Evolutionary conservation across 2,888 invertebrate genomes (phyloP).

Genomic region (Julus scandinavius): DNA sequence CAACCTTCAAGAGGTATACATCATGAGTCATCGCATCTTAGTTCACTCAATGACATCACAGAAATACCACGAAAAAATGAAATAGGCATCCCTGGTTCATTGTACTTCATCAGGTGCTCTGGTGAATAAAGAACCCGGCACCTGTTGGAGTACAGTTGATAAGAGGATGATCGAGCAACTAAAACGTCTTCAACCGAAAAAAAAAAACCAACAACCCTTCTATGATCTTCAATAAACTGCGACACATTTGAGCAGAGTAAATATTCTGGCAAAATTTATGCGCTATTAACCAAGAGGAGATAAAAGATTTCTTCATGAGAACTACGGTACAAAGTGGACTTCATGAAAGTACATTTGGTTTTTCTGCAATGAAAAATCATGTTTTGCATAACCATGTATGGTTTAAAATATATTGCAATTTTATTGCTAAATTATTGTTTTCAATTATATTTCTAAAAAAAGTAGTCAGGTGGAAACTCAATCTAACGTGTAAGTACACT

Average conservation of each 20-base stretch:
- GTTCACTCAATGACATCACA: not conserved
- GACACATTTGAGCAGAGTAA: no score
- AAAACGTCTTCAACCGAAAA: not conserved
- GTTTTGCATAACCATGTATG: no score
- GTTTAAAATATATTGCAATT: not conserved
- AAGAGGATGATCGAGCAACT: conserved; percentile 6
- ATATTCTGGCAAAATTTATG: not conserved
- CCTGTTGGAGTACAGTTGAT: conserved; percentile 98
- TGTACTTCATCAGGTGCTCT: conserved; percentile 99
- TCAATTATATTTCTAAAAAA: no score
- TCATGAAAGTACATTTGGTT: not conserved
- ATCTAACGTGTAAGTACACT: no score
- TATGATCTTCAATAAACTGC: not conserved
- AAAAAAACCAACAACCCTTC: not conserved
- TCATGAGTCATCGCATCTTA: not conserved
- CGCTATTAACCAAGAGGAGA: not conserved
- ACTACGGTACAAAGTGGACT: no score
- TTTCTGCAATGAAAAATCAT: no score
- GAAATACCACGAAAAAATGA: not conserved
- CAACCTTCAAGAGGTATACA: conserved; percentile 2
- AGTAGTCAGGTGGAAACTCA: no score
- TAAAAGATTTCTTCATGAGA: not conserved
- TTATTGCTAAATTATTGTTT: not conserved
- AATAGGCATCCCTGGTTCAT: conserved; percentile 78
- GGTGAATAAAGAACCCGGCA: conserved; percentile 89